Evolutionary conservation across 2,113 vertebrate species (phyloP).

Genomic region (Cacatua alba): DNA sequence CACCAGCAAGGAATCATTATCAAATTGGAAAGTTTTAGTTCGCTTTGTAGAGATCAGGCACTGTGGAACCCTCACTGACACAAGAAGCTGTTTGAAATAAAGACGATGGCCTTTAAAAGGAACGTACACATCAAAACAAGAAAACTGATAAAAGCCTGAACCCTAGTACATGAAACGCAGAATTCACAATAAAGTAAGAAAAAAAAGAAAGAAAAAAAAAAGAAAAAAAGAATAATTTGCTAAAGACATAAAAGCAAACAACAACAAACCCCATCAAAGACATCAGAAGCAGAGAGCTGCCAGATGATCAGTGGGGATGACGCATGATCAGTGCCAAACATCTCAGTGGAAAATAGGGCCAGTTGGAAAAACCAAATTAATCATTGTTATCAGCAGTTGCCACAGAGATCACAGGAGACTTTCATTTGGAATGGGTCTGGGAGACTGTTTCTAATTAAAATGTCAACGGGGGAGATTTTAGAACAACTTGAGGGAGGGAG

Average conservation of each 20-base stretch:
- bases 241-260: constrained; percentile 60
- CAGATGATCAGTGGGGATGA: constrained; percentile 42
- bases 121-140: constrained; percentile 49
- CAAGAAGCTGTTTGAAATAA: background rate
- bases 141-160: constrained; percentile 56
- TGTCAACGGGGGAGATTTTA: constrained; percentile 10
- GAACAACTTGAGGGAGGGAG: background rate
- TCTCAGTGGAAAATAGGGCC: constrained; percentile 29
- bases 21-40: constrained; percentile 17
- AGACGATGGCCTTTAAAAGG: background rate
- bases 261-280: constrained; percentile 45
- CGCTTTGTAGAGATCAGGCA: constrained; percentile 19
- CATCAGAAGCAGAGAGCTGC: constrained; percentile 46
- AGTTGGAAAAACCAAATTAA: constrained; percentile 59
- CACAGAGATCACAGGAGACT: constrained; percentile 1
- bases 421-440: constrained; percentile 23
- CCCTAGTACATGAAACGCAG: background rate
- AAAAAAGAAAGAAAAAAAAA: background rate
- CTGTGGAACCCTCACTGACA: background rate
- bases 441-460: constrained; percentile 21
- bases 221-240: constrained; percentile 12
- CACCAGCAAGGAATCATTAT: background rate
- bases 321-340: constrained; percentile 21
- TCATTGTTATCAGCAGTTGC: constrained; percentile 40
- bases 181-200: background rate